Base-by-base conservation (phyloP, 2,888 invertebrate species). In the Drosophila incognita region DNA sequence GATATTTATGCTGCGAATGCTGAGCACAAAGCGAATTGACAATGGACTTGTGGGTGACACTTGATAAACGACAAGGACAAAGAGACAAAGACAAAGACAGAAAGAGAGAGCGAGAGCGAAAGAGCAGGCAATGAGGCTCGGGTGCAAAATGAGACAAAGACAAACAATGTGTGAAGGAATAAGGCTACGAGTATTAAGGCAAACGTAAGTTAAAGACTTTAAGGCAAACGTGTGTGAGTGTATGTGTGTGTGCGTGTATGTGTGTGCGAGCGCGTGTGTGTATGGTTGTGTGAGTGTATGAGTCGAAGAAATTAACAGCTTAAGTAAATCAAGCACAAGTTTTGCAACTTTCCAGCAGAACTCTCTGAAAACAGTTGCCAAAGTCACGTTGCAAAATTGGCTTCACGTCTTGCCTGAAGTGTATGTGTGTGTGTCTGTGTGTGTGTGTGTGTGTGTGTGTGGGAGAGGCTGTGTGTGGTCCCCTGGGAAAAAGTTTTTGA, bases 311-410 rank as follows among this genome's bases (percentile, higher is more conserved):
- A 84, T 82, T 82, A 69, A 76, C 72, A 79, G 66, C 70, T 78
- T 71, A 69, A 73, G 66, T 69, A 69, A 74, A 71, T 78, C 75
- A 87, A 74, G 75, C 65, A 11, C 61, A 75, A 79, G 65, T 76
- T 66, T 70, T 76, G 36, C 31, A 70, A 79, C 70, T 70, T 75
- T 62, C 59, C 29, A 29, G 66, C 40, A 69, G 35, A 52, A 24
- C 56, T 68, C 63, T 58, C 49, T 51, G 36, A 49, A 29, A 63
- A 70, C 58, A 58, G 51, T 74, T 78, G 58, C 66, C 67, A 63
- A 70, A 78, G 80, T 78, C 78, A 78, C 78, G 67, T 71, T 60
- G 75, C 66, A 77, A 74, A 79, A 49, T 56, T 79, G 70, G 69
- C 70, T 78, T 62, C 66, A 53, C 42, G 48, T 58, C 29, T 46